Conservation (phyloP, 2,113 vertebrate genomes). For the Eulacestoma nigropectus region DNA sequence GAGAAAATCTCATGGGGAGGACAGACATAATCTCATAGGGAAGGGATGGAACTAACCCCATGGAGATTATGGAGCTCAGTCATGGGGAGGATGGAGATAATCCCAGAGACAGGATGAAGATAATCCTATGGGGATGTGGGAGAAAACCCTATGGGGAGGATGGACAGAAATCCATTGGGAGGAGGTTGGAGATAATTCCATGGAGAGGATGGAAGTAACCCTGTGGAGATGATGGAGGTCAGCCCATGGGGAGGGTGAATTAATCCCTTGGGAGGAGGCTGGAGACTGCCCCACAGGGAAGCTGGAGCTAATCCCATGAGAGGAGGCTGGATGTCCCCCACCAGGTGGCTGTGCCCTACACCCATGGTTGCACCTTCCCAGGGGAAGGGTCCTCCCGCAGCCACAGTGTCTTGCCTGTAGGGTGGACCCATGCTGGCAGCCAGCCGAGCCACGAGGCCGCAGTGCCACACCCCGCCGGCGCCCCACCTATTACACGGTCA, state of each 20-base stretch:
- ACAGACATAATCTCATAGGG: background rate
- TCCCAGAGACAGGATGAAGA: background rate
- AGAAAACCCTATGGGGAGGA: background rate
- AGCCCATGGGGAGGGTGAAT: background rate
- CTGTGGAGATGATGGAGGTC: background rate
- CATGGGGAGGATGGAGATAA: background rate
- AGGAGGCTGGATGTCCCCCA: background rate
- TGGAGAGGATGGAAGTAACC: background rate
- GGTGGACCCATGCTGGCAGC: background rate
- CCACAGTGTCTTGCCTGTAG: background rate
- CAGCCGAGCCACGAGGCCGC: background rate
- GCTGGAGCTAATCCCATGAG: background rate
- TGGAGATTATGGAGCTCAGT: background rate
- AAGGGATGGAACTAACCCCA: background rate
- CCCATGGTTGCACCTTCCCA: background rate
- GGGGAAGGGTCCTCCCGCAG: fast-evolving
- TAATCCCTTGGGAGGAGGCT: background rate
- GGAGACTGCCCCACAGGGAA: background rate
- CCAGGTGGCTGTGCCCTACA: fast-evolving
- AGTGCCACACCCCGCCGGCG: background rate
- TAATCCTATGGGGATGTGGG: background rate
- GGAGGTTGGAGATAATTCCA: background rate
- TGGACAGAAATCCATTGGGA: background rate
- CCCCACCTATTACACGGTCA: slow-evolving; percentile 18
- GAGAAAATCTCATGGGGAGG: background rate